Base-by-base conservation (phyloP, 2,113 vertebrate genomes). In the Mola mola region DNA sequence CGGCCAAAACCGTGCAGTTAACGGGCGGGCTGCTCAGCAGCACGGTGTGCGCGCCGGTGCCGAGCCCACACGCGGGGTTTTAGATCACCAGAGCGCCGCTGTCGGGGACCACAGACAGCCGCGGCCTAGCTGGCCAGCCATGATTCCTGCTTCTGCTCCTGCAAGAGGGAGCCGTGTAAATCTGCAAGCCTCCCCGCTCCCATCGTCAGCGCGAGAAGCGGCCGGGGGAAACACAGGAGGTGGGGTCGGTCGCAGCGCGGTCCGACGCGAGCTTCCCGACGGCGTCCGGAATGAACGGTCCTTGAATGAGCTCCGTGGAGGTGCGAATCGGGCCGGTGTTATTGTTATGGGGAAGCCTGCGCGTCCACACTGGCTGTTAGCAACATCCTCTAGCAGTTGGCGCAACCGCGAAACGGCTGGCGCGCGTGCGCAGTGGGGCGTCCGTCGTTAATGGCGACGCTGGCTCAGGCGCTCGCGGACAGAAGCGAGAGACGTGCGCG, bases 111-210 rank as follows among this genome's bases (percentile, higher is more conserved):
- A 33, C 71, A 69, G 16, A 66, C 63, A 28, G 49, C 36, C 33
- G 86, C 85, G 88, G 88, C 88, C 88, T 90, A 88, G 85, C 88
- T 85, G 85, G 83, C 88, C 84, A 89, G 86, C 90, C 89, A 85
- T 86, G 92, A 84, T 85, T 87, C 82, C 84, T 72, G 79, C 74
- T 87, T 78, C 84, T 85, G 84, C 83, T 89, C 86, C 86, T 76
- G 89, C 87, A 77, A 75, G 71, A 82, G 78, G 82, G 74, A 90
- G 85, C 83, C 75, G 26, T 64, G 84, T 72, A 85, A 79, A 88
- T 78, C 50, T 82, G 86, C 84, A 88, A 86, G 88, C 28, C 87
- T 42, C 43, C 79, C 68, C 76, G 73, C 73, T 84, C 78, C 87
- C 91, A 91, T 91, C 83, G 81, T 88, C 80, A 76, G 72, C 57